Conservation (phyloP, 1,140 invertebrate genomes). For the Bathynomus jamesi region DNA sequence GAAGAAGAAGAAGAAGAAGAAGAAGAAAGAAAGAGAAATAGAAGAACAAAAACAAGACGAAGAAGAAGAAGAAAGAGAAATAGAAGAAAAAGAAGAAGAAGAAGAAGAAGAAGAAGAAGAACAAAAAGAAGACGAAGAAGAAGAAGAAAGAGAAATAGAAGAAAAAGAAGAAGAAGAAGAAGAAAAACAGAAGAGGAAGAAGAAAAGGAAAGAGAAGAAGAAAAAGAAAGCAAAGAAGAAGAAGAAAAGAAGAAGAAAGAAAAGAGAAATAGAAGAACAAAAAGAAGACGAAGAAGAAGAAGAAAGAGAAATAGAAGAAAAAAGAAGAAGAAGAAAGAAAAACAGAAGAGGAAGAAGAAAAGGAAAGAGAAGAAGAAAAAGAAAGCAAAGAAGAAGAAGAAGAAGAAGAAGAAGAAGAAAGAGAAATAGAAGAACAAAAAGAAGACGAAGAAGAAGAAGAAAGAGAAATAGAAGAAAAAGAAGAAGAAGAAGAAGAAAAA, state of each 20-base stretch:
- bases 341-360: not conserved
- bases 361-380: not conserved
- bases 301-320: not conserved
- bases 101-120: not conserved
- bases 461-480: not conserved
- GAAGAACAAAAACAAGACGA: not conserved
- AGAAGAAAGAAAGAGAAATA: not conserved
- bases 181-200: not conserved
- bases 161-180: not conserved
- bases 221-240: not conserved
- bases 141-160: not conserved
- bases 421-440: not conserved
- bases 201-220: not conserved
- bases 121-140: not conserved
- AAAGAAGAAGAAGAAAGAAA: not conserved
- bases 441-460: not conserved
- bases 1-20: not conserved
- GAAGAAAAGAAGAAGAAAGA: not conserved
- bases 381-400: not conserved
- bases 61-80: not conserved
- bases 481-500: too few relatives aligned
- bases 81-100: not conserved
- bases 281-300: not conserved
- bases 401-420: not conserved
- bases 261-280: not conserved